A percentile compares a stretch with the other conserved stretches of the same genome.
Evolutionary conservation across 2,797 vertebrate genomes (phyloP).

Genomic region (Borostomias antarcticus): DNA sequence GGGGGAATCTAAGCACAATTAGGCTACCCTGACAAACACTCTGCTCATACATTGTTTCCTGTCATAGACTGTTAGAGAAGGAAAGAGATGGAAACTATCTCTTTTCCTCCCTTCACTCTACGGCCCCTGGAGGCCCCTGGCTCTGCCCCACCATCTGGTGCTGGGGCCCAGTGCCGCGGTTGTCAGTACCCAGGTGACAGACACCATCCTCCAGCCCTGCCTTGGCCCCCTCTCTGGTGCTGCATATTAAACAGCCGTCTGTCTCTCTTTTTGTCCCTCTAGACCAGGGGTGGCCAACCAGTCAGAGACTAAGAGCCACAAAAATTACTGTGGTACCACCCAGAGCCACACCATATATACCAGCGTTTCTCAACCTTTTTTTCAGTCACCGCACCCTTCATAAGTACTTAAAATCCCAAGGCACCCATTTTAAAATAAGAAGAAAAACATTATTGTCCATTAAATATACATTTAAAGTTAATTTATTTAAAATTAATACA

Average conservation of each 20-base stretch:
- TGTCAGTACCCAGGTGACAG: constrained; percentile 65
- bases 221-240: constrained; percentile 51
- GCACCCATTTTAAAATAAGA: too few species aligned
- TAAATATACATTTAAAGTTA: too few species aligned
- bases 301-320: too few species aligned
- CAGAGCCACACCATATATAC: too few species aligned
- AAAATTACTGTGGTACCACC: too few species aligned
- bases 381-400: too few species aligned
- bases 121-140: constrained; percentile 67
- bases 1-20: constrained; percentile 32
- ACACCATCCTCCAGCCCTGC: constrained; percentile 48
- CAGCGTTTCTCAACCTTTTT: too few species aligned
- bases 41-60: constrained; percentile 27
- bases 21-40: constrained; percentile 38
- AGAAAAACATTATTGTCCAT: too few species aligned
- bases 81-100: constrained; percentile 42
- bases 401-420: too few species aligned
- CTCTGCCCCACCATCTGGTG: constrained; percentile 80
- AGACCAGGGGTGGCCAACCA: too few species aligned
- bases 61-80: constrained; percentile 29
- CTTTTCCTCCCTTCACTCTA: constrained; percentile 43
- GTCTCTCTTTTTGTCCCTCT: constrained; percentile 1
- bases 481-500: too few species aligned
- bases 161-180: constrained; percentile 74
- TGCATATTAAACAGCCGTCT: constrained; percentile 60